Evolutionary conservation across 2,888 invertebrate genomes (phyloP).

Genomic region (Scaptomyza reducta): DNA sequence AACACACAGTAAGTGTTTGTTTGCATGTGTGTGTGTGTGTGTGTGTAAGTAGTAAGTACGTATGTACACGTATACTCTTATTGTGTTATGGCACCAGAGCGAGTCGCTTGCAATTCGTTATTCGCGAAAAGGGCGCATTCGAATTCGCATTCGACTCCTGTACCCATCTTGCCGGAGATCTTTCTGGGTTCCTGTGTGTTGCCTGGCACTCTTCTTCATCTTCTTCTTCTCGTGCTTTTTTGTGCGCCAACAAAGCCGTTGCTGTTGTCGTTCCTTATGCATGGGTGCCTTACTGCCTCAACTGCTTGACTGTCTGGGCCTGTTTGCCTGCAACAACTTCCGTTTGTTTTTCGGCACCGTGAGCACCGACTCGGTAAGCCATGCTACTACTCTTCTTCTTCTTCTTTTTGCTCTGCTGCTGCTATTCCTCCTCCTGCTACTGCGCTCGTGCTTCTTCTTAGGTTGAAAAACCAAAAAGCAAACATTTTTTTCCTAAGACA

Average conservation of each 20-base stretch:
- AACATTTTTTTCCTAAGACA: slow-evolving; percentile 70
- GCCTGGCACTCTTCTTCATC: slow-evolving; percentile 44
- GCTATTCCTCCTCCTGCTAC: neutral
- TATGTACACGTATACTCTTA: slow-evolving; percentile 4
- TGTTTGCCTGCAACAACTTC: slow-evolving; percentile 63
- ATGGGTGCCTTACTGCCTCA: slow-evolving; percentile 34
- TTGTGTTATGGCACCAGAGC: slow-evolving; percentile 27
- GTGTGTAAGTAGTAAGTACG: slow-evolving; percentile 9
- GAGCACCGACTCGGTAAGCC: slow-evolving; percentile 45
- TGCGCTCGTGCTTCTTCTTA: slow-evolving; percentile 26
- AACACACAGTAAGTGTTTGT: slow-evolving; percentile 33
- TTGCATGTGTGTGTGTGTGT: slow-evolving; percentile 10
- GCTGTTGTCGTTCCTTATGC: slow-evolving; percentile 64
- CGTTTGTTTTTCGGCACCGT: slow-evolving; percentile 59
- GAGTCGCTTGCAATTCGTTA: slow-evolving; percentile 54
- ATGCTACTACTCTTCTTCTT: slow-evolving; percentile 13
- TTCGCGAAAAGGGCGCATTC: slow-evolving; percentile 52
- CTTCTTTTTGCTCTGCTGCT: no score
- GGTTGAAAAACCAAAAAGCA: slow-evolving; percentile 65
- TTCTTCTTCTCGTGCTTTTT: neutral
- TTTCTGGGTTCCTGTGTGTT: slow-evolving; percentile 41
- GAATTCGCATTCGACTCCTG: slow-evolving; percentile 28
- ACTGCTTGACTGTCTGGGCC: slow-evolving; percentile 32
- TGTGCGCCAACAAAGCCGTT: slow-evolving; percentile 47
- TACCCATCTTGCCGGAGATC: slow-evolving; percentile 37